A percentile compares a stretch with the other conserved stretches of the same genome.
Evolutionary conservation across 1,140 invertebrate species (phyloP).

Genomic region (Ctenoplectra terminalis): DNA sequence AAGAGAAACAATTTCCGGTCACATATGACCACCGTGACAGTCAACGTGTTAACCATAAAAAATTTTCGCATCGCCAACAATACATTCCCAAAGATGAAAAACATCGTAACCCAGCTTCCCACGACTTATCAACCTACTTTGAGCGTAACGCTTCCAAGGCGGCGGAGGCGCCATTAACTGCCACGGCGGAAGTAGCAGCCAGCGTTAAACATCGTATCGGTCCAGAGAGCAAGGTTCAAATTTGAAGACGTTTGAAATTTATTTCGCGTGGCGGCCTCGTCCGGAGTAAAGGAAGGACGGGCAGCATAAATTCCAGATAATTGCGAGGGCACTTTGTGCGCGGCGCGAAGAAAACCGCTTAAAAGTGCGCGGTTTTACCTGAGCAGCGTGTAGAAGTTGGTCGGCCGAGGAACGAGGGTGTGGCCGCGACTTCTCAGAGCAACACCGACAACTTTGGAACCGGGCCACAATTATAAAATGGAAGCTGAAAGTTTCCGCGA

Average conservation of each 20-base stretch:
- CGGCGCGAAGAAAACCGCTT: conserved; percentile 16
- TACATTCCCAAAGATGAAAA: too few species aligned
- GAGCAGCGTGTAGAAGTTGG: conserved; percentile 6
- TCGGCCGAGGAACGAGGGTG: not conserved
- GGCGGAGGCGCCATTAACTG: conserved; percentile 8
- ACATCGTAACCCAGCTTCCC: too few species aligned
- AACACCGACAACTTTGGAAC: conserved; percentile 60
- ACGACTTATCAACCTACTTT: too few species aligned
- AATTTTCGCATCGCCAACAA: too few species aligned
- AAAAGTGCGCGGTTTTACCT: conserved; percentile 45
- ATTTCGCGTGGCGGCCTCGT: not conserved
- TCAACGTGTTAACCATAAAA: too few species aligned
- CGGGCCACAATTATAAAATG: conserved; percentile 73
- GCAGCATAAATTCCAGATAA: conserved; percentile 51
- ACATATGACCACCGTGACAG: too few species aligned
- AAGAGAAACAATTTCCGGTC: too few species aligned
- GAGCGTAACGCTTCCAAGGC: too few species aligned
- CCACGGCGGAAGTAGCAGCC: not conserved
- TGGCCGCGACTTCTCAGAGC: conserved; percentile 24
- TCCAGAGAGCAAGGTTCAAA: not conserved
- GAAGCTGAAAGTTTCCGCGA: conserved; percentile 66
- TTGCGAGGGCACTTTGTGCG: conserved; percentile 41
- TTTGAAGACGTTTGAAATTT: conserved; percentile 24
- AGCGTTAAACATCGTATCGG: not conserved
- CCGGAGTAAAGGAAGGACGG: not conserved